These are phyloP conservation scores for Actinia tenebrosa DNA, from an alignment of 64 coral and sea anemone species.

Conservation along the genomic window DNA sequence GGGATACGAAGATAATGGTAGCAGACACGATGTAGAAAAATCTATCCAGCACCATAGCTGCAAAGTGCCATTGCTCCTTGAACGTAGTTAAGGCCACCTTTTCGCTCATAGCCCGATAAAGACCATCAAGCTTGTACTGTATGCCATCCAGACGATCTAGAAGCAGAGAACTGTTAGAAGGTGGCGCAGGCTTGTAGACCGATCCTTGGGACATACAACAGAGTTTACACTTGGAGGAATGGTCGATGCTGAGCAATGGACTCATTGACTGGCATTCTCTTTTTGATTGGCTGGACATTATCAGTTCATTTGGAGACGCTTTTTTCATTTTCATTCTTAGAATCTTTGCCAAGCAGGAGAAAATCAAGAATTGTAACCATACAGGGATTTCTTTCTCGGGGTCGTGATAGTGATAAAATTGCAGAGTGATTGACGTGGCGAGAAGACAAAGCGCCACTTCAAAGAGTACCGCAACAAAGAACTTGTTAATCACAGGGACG, in stretches of 20 bases:
- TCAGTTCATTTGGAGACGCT: neutral
- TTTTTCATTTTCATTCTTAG: constrained; percentile 40
- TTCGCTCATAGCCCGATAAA: neutral
- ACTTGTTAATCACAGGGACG: constrained; percentile 53
- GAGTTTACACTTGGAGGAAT: constrained; percentile 12
- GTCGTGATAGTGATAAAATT: constrained; percentile 49
- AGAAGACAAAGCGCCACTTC: constrained; percentile 52
- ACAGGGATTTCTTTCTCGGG: constrained; percentile 33
- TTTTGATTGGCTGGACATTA: neutral
- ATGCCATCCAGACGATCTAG: constrained; percentile 28
- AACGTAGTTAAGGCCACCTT: constrained; percentile 1
- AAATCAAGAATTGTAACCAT: constrained; percentile 43
- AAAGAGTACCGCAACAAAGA: constrained; percentile 51
- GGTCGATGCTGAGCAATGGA: neutral
- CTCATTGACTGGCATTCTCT: neutral
- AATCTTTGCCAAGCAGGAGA: constrained; percentile 31
- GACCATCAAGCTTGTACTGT: constrained; percentile 30
- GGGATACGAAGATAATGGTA: constrained; percentile 29
- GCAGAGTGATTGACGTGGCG: constrained; percentile 48
- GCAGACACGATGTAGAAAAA: constrained; percentile 43
- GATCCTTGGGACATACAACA: neutral
- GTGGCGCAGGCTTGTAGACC: neutral
- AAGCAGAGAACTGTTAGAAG: neutral
- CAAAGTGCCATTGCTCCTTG: constrained; percentile 67
- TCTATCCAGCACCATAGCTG: constrained; percentile 49